phyloP scores from a whole-genome alignment of 30 jellyfish, hydroid and myxozoan species.

The Aurelia sp. region DNA sequence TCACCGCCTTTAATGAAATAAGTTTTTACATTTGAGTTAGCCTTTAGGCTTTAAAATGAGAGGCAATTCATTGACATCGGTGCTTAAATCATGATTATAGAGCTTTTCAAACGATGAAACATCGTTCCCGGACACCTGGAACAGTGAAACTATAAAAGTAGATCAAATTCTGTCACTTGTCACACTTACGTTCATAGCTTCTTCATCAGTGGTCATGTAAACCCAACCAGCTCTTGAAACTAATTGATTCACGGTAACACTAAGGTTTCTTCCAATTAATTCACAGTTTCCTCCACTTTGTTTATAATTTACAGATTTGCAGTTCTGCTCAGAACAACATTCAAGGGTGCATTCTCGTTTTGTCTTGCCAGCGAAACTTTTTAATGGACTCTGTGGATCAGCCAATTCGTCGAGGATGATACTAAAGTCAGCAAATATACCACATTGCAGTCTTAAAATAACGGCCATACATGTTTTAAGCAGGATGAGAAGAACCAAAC shows the following conservation, averaged over 20 bases:
- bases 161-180: no score
- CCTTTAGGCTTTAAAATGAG: no score
- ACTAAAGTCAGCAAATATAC: conserved; percentile 15
- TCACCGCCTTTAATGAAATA: no score
- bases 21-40: no score
- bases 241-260: background rate
- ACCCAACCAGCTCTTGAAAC: conserved; percentile 21
- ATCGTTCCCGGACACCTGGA: no score
- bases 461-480: background rate
- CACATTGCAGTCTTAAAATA: background rate
- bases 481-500: background rate
- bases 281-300: conserved; percentile 42
- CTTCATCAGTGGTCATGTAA: conserved; percentile 29
- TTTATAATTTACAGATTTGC: conserved; percentile 39
- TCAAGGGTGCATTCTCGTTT: conserved; percentile 31
- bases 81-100: no score
- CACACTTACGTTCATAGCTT: conserved; percentile 7
- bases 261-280: conserved; percentile 20
- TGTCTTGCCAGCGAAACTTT: conserved; percentile 14
- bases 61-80: no score
- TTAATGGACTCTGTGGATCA: conserved; percentile 7
- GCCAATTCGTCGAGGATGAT: conserved; percentile 4
- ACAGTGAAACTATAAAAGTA: no score
- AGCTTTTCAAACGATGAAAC: no score
- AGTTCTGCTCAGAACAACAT: conserved; percentile 19